Evolutionary conservation across 2,113 vertebrate genomes (phyloP).

Genomic region (Marmota flaviventris): DNA sequence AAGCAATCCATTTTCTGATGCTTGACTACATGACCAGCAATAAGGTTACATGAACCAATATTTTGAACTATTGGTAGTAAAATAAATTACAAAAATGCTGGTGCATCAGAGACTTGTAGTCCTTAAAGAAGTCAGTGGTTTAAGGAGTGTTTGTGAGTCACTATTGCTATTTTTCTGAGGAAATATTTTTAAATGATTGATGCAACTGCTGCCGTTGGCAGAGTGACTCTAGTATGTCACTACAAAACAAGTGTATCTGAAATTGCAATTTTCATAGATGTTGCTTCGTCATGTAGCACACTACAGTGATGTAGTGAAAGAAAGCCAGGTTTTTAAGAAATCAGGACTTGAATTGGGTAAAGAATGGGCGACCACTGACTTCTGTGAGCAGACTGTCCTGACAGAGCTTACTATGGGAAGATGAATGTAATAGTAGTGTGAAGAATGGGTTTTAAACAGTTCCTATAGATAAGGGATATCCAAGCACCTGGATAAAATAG

Average conservation of each 20-base stretch:
- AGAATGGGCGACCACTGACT: neutral
- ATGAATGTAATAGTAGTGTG: neutral
- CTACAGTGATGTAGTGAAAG: neutral
- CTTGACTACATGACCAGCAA: slow-evolving; percentile 25
- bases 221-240: slow-evolving; percentile 12
- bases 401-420: neutral
- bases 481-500: neutral
- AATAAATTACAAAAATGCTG: slow-evolving; percentile 53
- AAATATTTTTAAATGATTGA: slow-evolving; percentile 58
- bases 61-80: slow-evolving; percentile 31
- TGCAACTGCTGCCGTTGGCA: neutral
- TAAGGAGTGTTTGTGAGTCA: slow-evolving; percentile 36
- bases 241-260: neutral
- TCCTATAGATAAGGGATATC: neutral
- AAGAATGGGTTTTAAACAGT: neutral
- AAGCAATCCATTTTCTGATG: slow-evolving; percentile 59
- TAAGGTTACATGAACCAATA: slow-evolving; percentile 60
- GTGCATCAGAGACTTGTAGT: neutral
- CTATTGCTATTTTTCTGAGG: slow-evolving; percentile 3
- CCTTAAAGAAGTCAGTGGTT: slow-evolving; percentile 7
- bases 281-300: neutral
- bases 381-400: neutral
- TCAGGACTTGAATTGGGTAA: neutral
- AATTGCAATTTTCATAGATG: neutral
- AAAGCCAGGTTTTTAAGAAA: neutral